phyloP scores from a whole-genome alignment of 2,113 vertebrate genomes.

The Erythrolamprus reginae region DNA sequence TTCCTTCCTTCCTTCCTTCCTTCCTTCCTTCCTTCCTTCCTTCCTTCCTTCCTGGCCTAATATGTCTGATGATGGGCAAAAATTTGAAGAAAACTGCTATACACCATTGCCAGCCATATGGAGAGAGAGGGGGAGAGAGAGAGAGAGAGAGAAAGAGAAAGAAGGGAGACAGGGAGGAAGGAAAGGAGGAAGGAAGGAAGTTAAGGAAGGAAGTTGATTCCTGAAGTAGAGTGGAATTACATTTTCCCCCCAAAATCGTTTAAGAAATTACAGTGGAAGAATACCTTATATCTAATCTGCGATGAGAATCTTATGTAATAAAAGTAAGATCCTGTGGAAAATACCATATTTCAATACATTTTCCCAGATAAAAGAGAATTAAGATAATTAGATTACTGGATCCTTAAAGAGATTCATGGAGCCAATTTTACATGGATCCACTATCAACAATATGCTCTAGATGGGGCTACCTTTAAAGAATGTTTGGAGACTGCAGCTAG shows the following conservation, averaged over 20 bases:
- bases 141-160: no score
- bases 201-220: neutral
- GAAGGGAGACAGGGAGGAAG: no score
- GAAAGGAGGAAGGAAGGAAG: no score
- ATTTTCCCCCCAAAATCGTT: neutral
- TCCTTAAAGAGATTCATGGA: constrained; percentile 31
- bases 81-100: neutral
- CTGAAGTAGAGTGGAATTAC: neutral
- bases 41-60: no score
- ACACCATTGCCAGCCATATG: neutral
- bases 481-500: no score
- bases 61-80: neutral
- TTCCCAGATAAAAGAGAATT: neutral
- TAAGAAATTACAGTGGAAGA: neutral
- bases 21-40: no score
- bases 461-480: no score
- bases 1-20: no score
- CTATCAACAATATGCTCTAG: no score
- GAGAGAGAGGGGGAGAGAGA: neutral
- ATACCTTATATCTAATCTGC: no score
- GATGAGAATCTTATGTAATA: neutral
- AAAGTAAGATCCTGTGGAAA: constrained; percentile 3
- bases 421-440: constrained; percentile 11
- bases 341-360: constrained; percentile 8
- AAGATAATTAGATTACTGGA: constrained; percentile 22